Percentiles rank a stretch among this genome's conserved stretches.
phyloP scores from a whole-genome alignment of 2,113 vertebrate genomes.

The Lathamus discolor region DNA sequence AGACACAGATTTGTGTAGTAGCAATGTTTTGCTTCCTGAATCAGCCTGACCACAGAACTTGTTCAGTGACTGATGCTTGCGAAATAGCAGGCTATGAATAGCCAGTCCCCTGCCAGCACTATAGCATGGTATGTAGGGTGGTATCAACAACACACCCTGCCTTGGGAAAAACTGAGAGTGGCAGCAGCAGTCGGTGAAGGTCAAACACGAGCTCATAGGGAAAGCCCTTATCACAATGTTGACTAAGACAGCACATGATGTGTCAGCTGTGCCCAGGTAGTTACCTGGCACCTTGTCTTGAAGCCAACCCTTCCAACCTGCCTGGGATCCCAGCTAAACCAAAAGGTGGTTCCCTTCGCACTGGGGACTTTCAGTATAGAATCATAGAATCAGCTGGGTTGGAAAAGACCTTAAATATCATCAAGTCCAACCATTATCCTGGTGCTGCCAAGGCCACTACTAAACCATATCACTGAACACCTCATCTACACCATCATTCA shows the following conservation, averaged over 20 bases:
- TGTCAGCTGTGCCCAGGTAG: not conserved
- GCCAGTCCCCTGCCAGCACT: not conserved
- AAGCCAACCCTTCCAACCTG: not conserved
- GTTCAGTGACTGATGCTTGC: not conserved
- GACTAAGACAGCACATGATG: not conserved
- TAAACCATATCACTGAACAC: not conserved
- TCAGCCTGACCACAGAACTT: not conserved
- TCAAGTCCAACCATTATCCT: not conserved
- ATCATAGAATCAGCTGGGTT: not conserved
- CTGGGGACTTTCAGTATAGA: not conserved
- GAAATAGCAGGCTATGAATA: not conserved
- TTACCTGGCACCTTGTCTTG: not conserved
- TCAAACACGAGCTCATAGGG: not conserved
- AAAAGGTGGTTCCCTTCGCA: not conserved
- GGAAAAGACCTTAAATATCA: not conserved
- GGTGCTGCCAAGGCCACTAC: not conserved
- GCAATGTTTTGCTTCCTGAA: constrained; percentile 9
- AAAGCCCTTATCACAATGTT: not conserved
- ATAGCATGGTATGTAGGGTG: not conserved
- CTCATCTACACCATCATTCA: not conserved
- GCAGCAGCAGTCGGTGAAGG: not conserved
- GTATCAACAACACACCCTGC: rapidly evolving
- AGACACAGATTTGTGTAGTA: not conserved
- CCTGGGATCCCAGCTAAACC: not conserved
- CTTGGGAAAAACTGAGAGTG: not conserved